Evolutionary conservation across 2,888 invertebrate genomes (phyloP), one percentile per base, ranked within the genome.

Genomic region (Miltochrista miniata): DNA sequence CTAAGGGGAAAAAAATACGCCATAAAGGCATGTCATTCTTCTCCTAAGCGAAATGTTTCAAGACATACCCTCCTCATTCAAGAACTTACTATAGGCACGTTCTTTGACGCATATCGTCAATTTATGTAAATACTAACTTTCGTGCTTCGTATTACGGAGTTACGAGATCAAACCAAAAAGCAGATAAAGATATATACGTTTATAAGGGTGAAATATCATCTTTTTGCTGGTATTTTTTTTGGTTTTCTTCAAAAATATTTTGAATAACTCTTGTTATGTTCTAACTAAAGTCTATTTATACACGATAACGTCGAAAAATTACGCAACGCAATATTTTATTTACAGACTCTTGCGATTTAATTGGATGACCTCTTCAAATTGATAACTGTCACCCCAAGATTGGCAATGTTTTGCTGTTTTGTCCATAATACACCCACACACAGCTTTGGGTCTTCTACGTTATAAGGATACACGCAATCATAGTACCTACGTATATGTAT

Each of bases 331-430:
- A 57, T 54, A 12, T 40, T 48, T 68, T 68, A 66, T 68, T 63
- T 65, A 56, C 49, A 51, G 42, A 38, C 55, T 64, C 61, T 60
- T 62, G 53, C 33, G 45, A 59, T 64, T 70, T 74, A 75, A 72
- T 75, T 68, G 62, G 64, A 63, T 68, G 74, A 70, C 69, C 74
- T 65, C 68, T 53, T 34, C 49, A 45, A 37, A 43, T n/a, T 38
- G 70, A 65, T 69, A 65, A 50, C 43, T 56, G 38, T 61, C 56
- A 51, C 58, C 56, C 56, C 46, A 48, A 58, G 61, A 65, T 59
- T 68, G 51, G 45, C 54, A 38, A 54, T 54, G 18, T 24, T 12
- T 14, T 15, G 33, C 33, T 66, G 68, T 64, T 66, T 66, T 69
- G 56, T 66, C 5, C 5, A 24, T 4, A 4, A 24, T 24, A 24